These are phyloP conservation scores for Electrophaes corylata DNA, from an alignment of 2,888 invertebrate genomes.

Conservation along the genomic window DNA sequence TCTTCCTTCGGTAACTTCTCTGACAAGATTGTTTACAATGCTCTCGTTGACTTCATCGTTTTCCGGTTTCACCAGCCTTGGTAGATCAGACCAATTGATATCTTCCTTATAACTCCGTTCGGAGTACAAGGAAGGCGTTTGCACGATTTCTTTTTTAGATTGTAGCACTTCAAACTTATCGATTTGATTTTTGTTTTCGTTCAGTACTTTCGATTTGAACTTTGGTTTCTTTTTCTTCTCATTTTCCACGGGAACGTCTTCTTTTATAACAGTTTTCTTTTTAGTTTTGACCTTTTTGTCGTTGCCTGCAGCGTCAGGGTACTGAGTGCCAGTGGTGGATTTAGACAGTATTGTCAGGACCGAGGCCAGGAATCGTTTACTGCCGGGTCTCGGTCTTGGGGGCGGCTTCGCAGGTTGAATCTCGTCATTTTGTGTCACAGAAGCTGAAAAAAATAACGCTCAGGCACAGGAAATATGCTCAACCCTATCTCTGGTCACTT, in stretches of 20 bases:
- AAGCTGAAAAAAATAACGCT: constrained; percentile 33
- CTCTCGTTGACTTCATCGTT: constrained; percentile 21
- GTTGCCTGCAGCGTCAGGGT: constrained; percentile 45
- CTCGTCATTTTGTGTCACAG: constrained; percentile 23
- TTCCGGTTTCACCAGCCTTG: constrained; percentile 29
- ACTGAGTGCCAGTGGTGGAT: constrained; percentile 58
- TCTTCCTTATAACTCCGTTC: constrained; percentile 39
- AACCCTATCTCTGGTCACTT: too few relatives aligned
- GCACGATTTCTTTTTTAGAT: constrained; percentile 50
- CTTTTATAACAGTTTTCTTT: constrained; percentile 8
- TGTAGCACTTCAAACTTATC: constrained; percentile 54
- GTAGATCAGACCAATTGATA: constrained; percentile 31
- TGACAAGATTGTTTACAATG: constrained; percentile 27
- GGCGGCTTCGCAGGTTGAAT: constrained; percentile 40
- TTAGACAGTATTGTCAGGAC: constrained; percentile 59
- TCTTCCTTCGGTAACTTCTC: constrained; percentile 34
- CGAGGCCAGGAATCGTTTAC: constrained; percentile 55
- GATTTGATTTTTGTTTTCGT: constrained; percentile 37
- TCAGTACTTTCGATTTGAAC: constrained; percentile 48
- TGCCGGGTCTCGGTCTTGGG: constrained; percentile 45
- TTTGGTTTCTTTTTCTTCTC: constrained; percentile 37
- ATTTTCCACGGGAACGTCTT: constrained; percentile 3
- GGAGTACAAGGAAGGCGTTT: constrained; percentile 56
- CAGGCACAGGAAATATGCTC: background rate
- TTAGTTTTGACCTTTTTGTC: constrained; percentile 7